These are phyloP conservation scores for Tromatobia lineatoria DNA, from an alignment of 2,888 invertebrate species.

Conservation along the genomic window DNA sequence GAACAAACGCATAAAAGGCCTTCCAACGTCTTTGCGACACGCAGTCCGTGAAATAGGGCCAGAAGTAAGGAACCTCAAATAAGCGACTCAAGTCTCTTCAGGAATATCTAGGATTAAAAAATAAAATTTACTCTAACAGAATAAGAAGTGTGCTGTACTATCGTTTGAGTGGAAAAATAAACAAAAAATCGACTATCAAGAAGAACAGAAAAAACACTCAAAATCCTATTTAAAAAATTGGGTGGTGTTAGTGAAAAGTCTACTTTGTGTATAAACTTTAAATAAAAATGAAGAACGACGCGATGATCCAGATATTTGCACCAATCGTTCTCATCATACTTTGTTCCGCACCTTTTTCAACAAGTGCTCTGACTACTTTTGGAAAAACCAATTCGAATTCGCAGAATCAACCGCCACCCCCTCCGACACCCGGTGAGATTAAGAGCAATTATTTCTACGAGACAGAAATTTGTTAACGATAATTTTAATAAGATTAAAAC, in stretches of 20 bases:
- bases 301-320: conserved; percentile 54
- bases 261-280: not conserved
- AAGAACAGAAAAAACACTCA: not conserved
- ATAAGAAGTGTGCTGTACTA: conserved; percentile 47
- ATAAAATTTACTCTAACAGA: conserved; percentile 14
- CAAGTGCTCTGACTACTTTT: conserved; percentile 90
- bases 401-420: conserved; percentile 85
- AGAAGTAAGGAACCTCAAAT: conserved; percentile 63
- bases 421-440: conserved; percentile 87
- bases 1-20: conserved; percentile 82
- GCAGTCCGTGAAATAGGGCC: conserved; percentile 80
- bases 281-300: conserved; percentile 60
- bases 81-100: not conserved
- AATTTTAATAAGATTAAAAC: too few relatives aligned
- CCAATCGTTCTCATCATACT: conserved; percentile 71
- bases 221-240: too few relatives aligned
- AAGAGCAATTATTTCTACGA: not conserved
- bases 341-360: conserved; percentile 85
- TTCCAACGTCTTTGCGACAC: conserved; percentile 80
- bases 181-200: not conserved
- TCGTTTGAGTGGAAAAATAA: conserved; percentile 16
- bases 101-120: conserved; percentile 10
- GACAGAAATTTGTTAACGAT: too few relatives aligned
- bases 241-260: conserved; percentile 6
- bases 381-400: conserved; percentile 89